A percentile compares a stretch with the other conserved stretches of the same genome.
These are phyloP conservation scores for Gallinago paraguaiae DNA, from an alignment of 2,113 vertebrate species.

Conservation along the genomic window DNA sequence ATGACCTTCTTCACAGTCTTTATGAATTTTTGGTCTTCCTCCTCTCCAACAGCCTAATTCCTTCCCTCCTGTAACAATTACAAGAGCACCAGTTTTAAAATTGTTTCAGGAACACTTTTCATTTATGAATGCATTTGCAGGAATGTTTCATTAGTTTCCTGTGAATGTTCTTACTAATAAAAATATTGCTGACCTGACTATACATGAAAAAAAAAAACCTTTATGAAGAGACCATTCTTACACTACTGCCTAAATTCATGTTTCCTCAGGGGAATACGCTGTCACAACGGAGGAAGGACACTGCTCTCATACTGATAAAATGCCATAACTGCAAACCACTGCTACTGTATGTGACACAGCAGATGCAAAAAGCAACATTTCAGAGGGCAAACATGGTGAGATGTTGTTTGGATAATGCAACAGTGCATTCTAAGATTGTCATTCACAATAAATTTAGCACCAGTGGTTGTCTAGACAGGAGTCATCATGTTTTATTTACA, in stretches of 20 bases:
- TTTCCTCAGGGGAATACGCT: background rate
- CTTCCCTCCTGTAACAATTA: background rate
- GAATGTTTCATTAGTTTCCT: background rate
- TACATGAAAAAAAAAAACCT: background rate
- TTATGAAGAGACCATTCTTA: background rate
- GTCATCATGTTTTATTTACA: slow-evolving; percentile 46
- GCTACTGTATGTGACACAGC: background rate
- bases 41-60: background rate
- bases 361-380: background rate
- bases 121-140: background rate
- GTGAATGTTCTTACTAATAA: background rate
- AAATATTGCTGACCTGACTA: background rate
- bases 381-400: background rate
- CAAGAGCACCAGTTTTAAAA: background rate
- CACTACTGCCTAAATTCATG: background rate
- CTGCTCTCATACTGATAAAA: background rate
- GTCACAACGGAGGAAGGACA: background rate
- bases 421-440: background rate
- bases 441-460: slow-evolving; percentile 17
- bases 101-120: background rate
- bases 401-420: background rate
- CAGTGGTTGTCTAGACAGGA: background rate
- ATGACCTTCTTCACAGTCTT: background rate
- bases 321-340: background rate
- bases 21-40: background rate